A percentile compares a stretch with the other conserved stretches of the same genome.
Conservation (phyloP, 2,888 invertebrate species). For the Aethes cnicana region DNA sequence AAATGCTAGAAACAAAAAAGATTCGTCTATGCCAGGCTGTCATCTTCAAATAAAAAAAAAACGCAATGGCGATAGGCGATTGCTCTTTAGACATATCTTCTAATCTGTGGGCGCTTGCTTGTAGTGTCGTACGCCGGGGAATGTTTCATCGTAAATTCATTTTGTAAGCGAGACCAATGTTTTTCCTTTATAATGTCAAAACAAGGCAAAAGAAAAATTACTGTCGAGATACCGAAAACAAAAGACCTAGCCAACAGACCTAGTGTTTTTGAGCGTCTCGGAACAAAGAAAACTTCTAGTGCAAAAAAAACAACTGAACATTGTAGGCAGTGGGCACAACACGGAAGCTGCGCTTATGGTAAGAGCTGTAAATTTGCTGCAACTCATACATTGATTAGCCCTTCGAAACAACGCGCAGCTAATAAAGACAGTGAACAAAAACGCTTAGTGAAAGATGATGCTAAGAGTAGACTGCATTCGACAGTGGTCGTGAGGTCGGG, state of each 20-base stretch:
- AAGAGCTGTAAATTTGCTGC: conserved; percentile 89
- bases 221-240: conserved; percentile 87
- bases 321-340: conserved; percentile 90
- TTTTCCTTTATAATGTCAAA: conserved; percentile 79
- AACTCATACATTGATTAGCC: conserved; percentile 88
- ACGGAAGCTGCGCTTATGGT: conserved; percentile 89
- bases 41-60: conserved; percentile 1
- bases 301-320: conserved; percentile 84
- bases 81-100: too few species aligned
- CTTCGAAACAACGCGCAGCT: conserved; percentile 87
- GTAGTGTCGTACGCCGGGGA: conserved; percentile 40
- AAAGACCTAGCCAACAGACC: conserved; percentile 86
- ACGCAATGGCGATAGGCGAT: conserved; percentile 25
- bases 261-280: conserved; percentile 92
- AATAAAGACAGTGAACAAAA: conserved; percentile 84
- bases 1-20: background rate
- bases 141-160: conserved; percentile 46
- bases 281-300: conserved; percentile 86
- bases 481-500: conserved; percentile 83
- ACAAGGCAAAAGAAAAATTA: conserved; percentile 89
- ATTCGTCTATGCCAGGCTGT: background rate
- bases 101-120: too few species aligned
- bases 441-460: conserved; percentile 82
- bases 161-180: conserved; percentile 68
- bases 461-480: conserved; percentile 85